Percentiles rank a stretch among this genome's conserved stretches.
phyloP scores from a whole-genome alignment of 2,113 vertebrate genomes.

The Gymnobelideus leadbeateri region DNA sequence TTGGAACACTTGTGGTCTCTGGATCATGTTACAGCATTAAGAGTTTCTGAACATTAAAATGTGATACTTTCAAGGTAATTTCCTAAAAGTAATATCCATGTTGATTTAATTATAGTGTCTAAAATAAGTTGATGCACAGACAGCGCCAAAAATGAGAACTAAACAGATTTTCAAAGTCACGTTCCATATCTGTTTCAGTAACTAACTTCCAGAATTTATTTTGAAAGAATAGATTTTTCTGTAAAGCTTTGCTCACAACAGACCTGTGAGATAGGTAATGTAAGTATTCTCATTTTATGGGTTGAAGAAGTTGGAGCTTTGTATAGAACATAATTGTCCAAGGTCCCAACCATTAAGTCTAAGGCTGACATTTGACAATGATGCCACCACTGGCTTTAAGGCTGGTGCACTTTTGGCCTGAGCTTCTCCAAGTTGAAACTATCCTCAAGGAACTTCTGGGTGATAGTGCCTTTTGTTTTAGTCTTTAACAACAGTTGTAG shows the following conservation, averaged over 20 bases:
- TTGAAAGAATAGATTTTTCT: neutral
- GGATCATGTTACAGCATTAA: neutral
- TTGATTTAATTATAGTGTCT: neutral
- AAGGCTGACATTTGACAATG: neutral
- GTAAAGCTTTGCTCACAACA: neutral
- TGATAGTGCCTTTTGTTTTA: neutral
- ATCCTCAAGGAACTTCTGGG: neutral
- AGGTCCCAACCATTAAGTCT: neutral
- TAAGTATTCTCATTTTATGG: neutral
- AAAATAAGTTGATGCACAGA: neutral
- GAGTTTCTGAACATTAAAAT: neutral
- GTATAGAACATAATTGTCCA: neutral
- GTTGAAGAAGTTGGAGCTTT: neutral
- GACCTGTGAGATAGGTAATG: neutral
- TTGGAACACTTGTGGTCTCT: neutral
- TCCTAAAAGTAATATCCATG: neutral
- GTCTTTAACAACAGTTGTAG: neutral
- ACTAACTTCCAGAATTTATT: neutral
- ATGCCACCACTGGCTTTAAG: neutral
- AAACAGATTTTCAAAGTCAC: neutral
- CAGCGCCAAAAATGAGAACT: neutral
- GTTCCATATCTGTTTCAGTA: neutral
- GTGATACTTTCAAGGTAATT: neutral
- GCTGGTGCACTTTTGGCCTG: neutral
- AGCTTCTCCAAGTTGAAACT: neutral